These are phyloP conservation scores for Tiliacea citrago DNA, from an alignment of 2,888 invertebrate species.

Conservation along the genomic window DNA sequence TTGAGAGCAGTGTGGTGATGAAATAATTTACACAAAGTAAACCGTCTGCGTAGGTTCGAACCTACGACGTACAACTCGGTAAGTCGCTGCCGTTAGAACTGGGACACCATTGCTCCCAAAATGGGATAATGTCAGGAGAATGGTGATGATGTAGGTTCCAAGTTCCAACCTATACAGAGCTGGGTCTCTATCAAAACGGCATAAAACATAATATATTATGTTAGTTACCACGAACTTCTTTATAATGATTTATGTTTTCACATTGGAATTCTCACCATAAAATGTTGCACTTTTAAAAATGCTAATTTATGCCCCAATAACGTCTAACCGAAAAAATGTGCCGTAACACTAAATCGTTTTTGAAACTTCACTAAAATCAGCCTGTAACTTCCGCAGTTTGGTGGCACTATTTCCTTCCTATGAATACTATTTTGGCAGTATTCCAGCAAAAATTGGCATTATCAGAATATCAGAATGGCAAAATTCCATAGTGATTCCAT, in stretches of 20 bases:
- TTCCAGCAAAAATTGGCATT: conserved; percentile 26
- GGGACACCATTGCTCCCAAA: no score
- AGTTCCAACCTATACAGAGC: no score
- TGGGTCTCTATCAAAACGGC: background rate
- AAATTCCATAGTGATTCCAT: conserved; percentile 11
- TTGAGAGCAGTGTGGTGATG: no score
- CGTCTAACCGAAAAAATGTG: no score
- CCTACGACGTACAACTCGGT: no score
- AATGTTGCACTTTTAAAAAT: background rate
- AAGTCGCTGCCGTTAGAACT: no score
- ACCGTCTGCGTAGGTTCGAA: no score
- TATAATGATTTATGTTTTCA: background rate
- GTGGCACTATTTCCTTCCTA: conserved; percentile 19
- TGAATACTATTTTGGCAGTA: conserved; percentile 16
- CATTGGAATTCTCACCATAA: background rate
- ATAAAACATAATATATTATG: background rate
- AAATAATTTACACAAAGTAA: no score
- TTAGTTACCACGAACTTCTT: background rate
- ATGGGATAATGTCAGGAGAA: no score
- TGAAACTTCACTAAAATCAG: background rate
- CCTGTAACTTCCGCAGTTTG: background rate
- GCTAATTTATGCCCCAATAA: background rate
- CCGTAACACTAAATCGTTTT: background rate
- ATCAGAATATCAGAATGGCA: conserved; percentile 13
- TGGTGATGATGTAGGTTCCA: no score